These are phyloP conservation scores for Temnothorax unifasciatus DNA, from an alignment of 2,888 invertebrate genomes.

Conservation along the genomic window DNA sequence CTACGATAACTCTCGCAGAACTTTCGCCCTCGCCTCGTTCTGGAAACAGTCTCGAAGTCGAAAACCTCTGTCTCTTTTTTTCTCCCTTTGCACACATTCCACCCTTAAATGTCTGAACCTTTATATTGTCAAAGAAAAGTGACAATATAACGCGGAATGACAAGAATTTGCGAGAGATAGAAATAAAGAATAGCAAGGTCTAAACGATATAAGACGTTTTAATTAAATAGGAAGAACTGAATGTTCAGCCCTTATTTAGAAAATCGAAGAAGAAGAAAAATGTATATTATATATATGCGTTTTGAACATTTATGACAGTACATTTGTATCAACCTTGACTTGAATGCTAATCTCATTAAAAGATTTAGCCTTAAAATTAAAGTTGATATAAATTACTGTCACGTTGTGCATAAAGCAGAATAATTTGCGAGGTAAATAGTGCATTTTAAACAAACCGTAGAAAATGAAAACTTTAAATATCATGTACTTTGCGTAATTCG, in stretches of 20 bases:
- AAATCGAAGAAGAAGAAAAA: not conserved
- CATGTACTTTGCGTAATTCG: slow-evolving; percentile 7
- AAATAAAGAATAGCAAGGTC: not conserved
- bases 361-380: not conserved
- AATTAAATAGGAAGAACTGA: not conserved
- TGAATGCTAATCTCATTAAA: not conserved
- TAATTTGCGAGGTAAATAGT: not conserved
- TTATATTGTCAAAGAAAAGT: not conserved
- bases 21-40: slow-evolving; percentile 62
- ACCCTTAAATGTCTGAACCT: slow-evolving; percentile 14
- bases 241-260: not conserved
- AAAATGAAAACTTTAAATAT: slow-evolving; percentile 1
- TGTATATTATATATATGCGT: not conserved
- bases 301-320: not conserved
- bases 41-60: not conserved
- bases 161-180: not conserved
- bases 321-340: not conserved
- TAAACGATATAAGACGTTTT: not conserved
- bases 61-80: not conserved
- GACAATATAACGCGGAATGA: not conserved
- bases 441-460: not conserved
- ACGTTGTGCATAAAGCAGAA: not conserved
- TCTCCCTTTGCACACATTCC: not conserved
- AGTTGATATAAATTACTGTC: not conserved
- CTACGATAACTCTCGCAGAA: slow-evolving; percentile 61